Evolutionary conservation across 2,113 vertebrate genomes (phyloP), one percentile per base, ranked within the genome.

Genomic region (Austrofundulus limnaeus): DNA sequence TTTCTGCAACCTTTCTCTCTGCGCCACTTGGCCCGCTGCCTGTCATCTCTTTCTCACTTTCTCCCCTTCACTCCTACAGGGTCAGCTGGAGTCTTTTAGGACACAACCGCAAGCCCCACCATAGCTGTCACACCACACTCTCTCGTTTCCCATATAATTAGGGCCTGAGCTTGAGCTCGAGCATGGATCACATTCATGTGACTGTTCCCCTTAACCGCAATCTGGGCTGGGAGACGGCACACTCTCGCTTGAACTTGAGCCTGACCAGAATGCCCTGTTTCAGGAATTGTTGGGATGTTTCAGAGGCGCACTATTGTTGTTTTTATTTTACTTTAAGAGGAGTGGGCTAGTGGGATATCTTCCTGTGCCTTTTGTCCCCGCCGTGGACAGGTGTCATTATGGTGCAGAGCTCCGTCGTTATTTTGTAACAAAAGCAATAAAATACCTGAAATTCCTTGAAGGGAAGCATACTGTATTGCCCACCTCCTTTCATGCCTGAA

Each of bases 141-240:
- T 84, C 85, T 82, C 77, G 83, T 83, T 85, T 85, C 86, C 85
- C 82, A 85, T 91, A 83, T 90, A 91, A 92, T 92, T 89, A 90
- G 75, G 75, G 84, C 73, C 88, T 85, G 82, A 89, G 80, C 78
- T 85, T 85, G 81, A 88, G 79, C 77, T 83, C 83, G 83, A 87
- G 86, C 85, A 90, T 72, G 77, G 83, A 87, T 87, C 78, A 66
- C 82, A 88, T 87, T 90, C 87, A 90, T 90, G 87, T 87, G 89
- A 90, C 87, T 82, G 70, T 77, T 84, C 83, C 83, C 70, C 62
- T 87, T 86, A 64, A 87, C 90, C 89, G 61, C 90, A 90, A 69
- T 88, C 78, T 88, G 87, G 87, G 83, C 72, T 81, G 78, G 78
- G 76, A 84, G 71, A 82, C 70, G 71, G 78, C 79, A 78, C 72